Percentiles rank a stretch among this genome's conserved stretches.
These are phyloP conservation scores for Dendrophyllia cribrosa DNA, from an alignment of 64 coral and sea anemone genomes.

Conservation along the genomic window DNA sequence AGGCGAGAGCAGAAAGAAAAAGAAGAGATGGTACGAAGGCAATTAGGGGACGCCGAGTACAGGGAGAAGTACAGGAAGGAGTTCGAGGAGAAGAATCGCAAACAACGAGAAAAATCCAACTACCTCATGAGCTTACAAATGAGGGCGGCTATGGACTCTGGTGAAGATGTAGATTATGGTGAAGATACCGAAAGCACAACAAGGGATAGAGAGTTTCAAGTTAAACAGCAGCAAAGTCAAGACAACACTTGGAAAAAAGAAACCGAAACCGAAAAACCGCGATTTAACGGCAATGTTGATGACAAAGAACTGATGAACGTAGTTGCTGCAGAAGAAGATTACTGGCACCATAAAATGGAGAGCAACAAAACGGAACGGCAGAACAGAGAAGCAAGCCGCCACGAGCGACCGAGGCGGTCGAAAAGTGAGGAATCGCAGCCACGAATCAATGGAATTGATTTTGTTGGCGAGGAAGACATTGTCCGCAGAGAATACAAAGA, in stretches of 20 bases:
- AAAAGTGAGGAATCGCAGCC: not conserved
- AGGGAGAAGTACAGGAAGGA: conserved; percentile 85
- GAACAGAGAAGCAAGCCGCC: conserved; percentile 15
- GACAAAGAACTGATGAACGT: conserved; percentile 54
- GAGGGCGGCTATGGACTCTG: conserved; percentile 52
- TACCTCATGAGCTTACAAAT: conserved; percentile 79
- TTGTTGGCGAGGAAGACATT: conserved; percentile 43
- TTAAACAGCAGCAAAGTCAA: not conserved
- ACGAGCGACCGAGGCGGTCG: conserved; percentile 19
- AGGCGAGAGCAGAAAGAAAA: conserved; percentile 36
- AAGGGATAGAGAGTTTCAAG: not conserved
- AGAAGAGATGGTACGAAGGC: conserved; percentile 19
- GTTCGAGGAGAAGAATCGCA: conserved; percentile 87
- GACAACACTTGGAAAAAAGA: not conserved
- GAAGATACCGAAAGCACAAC: not conserved
- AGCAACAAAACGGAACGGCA: conserved; percentile 41
- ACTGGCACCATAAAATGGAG: conserved; percentile 65
- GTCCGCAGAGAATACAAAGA: conserved; percentile 52
- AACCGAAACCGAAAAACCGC: not conserved
- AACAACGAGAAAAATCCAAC: conserved; percentile 78
- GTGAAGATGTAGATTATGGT: conserved; percentile 42
- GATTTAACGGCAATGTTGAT: conserved; percentile 26
- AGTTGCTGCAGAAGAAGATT: conserved; percentile 71
- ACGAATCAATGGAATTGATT: conserved; percentile 27
- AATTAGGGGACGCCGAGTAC: conserved; percentile 73